Evolutionary conservation across 2,797 vertebrate genomes (phyloP).

Genomic region (Malurus splendens): DNA sequence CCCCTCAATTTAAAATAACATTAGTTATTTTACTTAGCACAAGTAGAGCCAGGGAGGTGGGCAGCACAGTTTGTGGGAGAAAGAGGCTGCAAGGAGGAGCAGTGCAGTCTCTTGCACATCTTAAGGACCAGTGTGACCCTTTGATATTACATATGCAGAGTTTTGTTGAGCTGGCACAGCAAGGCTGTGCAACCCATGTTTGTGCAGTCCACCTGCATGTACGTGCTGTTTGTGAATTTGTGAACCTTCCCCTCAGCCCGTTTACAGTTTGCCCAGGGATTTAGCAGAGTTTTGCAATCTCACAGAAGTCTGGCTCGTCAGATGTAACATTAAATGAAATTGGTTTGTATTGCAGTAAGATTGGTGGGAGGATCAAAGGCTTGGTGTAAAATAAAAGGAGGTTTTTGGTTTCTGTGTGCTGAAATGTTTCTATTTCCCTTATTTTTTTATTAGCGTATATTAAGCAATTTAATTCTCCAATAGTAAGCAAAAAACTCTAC

Average conservation of each 20-base stretch:
- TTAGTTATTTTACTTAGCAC: not conserved
- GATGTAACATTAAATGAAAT: not conserved
- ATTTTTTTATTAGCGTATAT: constrained; percentile 54
- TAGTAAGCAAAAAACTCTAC: constrained; percentile 41
- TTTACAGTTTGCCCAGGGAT: not conserved
- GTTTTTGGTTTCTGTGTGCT: not conserved
- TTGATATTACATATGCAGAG: not conserved
- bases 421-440: constrained; percentile 1
- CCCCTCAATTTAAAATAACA: not conserved
- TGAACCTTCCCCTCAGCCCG: not conserved
- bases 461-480: constrained; percentile 52
- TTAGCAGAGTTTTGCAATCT: not conserved
- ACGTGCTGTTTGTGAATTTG: fast-evolving
- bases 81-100: not conserved
- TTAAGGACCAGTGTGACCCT: not conserved
- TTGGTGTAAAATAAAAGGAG: constrained; percentile 32
- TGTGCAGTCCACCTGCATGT: not conserved
- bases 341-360: constrained; percentile 2
- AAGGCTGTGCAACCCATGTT: not conserved
- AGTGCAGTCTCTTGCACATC: not conserved
- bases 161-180: not conserved
- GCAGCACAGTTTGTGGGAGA: not conserved
- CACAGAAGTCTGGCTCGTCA: not conserved
- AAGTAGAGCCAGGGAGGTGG: not conserved
- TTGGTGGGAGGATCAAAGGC: constrained; percentile 22